Evolutionary conservation across 2,797 vertebrate genomes (phyloP).

Genomic region (Brachymystax lenok): DNA sequence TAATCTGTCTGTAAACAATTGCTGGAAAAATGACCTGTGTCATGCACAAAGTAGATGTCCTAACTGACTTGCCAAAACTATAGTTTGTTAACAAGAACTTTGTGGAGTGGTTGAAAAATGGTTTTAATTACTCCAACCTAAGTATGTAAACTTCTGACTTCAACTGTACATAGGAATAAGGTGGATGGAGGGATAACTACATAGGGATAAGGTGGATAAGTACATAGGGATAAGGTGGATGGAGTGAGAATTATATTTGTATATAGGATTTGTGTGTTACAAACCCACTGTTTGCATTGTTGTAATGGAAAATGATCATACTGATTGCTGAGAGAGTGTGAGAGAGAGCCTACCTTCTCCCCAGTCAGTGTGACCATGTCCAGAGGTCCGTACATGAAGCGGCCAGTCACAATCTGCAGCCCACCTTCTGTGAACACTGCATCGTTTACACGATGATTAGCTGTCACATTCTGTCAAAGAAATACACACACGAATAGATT

Average conservation of each 20-base stretch:
- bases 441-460: slow-evolving; percentile 95
- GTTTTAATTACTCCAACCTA: too few relatives aligned
- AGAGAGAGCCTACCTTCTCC: slow-evolving; percentile 83
- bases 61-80: too few relatives aligned
- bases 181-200: too few relatives aligned
- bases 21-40: too few relatives aligned
- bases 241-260: background rate
- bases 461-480: slow-evolving; percentile 87
- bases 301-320: background rate
- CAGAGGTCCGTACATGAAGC: slow-evolving; percentile 97
- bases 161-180: too few relatives aligned
- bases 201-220: too few relatives aligned
- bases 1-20: too few relatives aligned
- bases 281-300: background rate
- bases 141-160: too few relatives aligned
- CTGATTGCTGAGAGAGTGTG: background rate
- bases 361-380: slow-evolving; percentile 98
- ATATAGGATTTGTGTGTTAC: background rate
- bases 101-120: too few relatives aligned
- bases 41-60: too few relatives aligned
- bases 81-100: too few relatives aligned
- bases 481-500: slow-evolving; percentile 4
- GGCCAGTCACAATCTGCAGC: slow-evolving; percentile 85
- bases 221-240: too few relatives aligned
- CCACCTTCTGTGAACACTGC: slow-evolving; percentile 89